A percentile compares a stretch with the other conserved stretches of the same genome.
Evolutionary conservation across 2,797 vertebrate species (phyloP).

Genomic region (Lacerta agilis): DNA sequence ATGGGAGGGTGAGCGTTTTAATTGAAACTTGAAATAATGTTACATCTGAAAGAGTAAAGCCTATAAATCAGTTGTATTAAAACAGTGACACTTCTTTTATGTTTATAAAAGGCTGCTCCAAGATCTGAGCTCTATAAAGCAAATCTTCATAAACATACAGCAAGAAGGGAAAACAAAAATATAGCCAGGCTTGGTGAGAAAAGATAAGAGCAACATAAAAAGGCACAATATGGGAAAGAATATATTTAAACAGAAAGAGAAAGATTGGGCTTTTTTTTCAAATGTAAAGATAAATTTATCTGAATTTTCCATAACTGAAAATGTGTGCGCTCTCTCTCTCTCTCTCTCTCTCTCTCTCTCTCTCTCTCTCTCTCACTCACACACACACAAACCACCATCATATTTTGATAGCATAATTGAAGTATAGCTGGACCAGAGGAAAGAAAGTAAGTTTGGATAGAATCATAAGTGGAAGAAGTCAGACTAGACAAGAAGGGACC

Average conservation of each 20-base stretch:
- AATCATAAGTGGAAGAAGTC: too few relatives aligned
- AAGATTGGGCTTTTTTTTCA: not conserved
- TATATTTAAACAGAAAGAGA: not conserved
- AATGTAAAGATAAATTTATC: not conserved
- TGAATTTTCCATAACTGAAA: not conserved
- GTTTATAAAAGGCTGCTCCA: constrained; percentile 16
- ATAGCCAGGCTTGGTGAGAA: constrained; percentile 23
- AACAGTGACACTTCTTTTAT: constrained; percentile 22
- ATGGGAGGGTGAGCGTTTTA: not conserved
- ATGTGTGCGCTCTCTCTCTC: not conserved
- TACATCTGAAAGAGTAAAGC: constrained; percentile 12
- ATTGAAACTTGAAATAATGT: constrained; percentile 23
- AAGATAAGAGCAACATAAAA: constrained; percentile 29
- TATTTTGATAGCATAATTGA: not conserved
- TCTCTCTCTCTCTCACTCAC: not conserved
- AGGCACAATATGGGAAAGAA: not conserved
- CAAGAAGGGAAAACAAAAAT: constrained; percentile 33
- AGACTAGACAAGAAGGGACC: not conserved
- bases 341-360: not conserved
- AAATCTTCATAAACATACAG: constrained; percentile 14
- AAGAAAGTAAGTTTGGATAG: not conserved
- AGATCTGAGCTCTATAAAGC: constrained; percentile 31
- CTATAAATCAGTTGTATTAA: constrained; percentile 18
- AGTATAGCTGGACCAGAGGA: not conserved
- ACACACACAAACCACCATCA: not conserved